Evolutionary conservation across 2,888 invertebrate species (phyloP).

Genomic region (Terebella lapidaria): DNA sequence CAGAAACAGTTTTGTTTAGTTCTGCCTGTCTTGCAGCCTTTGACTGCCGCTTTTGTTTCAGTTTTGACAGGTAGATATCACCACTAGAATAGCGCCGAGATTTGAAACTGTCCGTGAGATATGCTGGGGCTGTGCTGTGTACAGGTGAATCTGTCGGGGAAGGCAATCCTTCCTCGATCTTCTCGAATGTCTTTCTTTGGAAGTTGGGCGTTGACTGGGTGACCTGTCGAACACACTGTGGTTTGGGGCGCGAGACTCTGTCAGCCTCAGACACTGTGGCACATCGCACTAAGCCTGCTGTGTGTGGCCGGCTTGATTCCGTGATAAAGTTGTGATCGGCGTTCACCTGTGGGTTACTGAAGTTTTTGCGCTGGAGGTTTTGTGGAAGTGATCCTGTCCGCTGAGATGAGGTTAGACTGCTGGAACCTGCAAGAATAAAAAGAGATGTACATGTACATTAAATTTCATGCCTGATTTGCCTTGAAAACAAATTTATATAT

Average conservation of each 20-base stretch:
- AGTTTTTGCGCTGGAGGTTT: neutral
- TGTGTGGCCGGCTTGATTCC: neutral
- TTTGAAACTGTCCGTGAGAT: neutral
- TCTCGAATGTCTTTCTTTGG: neutral
- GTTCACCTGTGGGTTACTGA: no score
- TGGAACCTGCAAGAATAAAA: no score
- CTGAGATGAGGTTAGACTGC: no score
- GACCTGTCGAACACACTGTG: neutral
- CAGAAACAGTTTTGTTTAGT: no score
- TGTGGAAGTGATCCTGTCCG: neutral
- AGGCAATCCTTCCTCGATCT: no score
- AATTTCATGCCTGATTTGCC: no score
- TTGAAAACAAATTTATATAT: no score
- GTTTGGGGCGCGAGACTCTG: neutral
- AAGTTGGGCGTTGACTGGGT: neutral
- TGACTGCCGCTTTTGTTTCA: neutral
- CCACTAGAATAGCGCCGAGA: neutral
- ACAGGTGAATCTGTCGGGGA: no score
- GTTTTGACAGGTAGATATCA: neutral
- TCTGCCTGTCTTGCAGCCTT: neutral
- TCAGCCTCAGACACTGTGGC: neutral
- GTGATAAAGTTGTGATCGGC: neutral
- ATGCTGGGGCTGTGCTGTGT: no score
- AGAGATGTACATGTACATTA: no score
- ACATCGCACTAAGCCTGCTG: neutral